Evolutionary conservation across 2,797 vertebrate species (phyloP).

Genomic region (Lophotriccus pileatus): DNA sequence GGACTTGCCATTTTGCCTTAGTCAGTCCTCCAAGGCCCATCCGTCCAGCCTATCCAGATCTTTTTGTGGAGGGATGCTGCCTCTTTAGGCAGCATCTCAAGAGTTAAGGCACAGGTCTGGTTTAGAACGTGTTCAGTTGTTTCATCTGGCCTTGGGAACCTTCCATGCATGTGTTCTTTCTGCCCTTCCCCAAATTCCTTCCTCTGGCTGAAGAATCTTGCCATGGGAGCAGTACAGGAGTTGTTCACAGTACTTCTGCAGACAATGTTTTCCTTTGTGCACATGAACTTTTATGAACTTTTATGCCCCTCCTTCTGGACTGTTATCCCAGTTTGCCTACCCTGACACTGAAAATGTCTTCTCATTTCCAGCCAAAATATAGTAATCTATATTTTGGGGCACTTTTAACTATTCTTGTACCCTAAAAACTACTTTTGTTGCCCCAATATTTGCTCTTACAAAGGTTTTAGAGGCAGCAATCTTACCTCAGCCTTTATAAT

Average conservation of each 20-base stretch:
- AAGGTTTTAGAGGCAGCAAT: not conserved
- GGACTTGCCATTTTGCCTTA: accelerated
- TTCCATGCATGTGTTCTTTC: not conserved
- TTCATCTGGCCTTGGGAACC: not conserved
- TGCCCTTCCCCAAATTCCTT: not conserved
- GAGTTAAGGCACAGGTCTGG: not conserved
- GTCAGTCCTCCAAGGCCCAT: no score
- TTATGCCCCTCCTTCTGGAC: not conserved
- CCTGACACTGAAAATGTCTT: not conserved
- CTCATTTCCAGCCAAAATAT: not conserved
- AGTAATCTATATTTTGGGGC: not conserved
- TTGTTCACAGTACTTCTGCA: not conserved
- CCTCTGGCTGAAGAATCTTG: not conserved
- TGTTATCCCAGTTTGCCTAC: not conserved
- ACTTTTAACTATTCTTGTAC: not conserved
- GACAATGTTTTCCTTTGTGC: not conserved
- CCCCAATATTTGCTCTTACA: not conserved
- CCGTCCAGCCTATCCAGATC: no score
- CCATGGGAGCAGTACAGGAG: accelerated
- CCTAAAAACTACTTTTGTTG: not conserved
- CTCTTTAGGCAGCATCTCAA: not conserved
- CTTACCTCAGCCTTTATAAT: not conserved
- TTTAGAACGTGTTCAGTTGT: accelerated
- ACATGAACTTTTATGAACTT: not conserved
- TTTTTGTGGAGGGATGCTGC: not conserved